Conservation (phyloP, 2,888 invertebrate species). For the Cordylochernes scorpioides region DNA sequence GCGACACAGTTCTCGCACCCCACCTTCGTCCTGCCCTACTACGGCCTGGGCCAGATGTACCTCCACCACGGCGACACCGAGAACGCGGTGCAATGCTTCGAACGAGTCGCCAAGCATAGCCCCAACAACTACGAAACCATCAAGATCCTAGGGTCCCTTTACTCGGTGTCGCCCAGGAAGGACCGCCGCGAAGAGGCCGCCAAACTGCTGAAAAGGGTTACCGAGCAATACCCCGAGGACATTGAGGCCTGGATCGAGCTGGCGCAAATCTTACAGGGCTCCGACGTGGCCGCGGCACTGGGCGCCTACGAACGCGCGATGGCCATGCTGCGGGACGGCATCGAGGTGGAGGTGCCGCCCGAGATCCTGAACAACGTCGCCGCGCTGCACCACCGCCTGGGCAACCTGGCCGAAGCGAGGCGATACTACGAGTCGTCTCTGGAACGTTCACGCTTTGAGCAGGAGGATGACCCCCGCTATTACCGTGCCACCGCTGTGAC, state of each 20-base stretch:
- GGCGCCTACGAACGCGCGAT: slow-evolving; percentile 79
- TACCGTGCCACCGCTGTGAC: slow-evolving; percentile 87
- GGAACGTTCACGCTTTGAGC: slow-evolving; percentile 51
- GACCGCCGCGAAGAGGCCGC: slow-evolving; percentile 41
- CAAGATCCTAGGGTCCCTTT: slow-evolving; percentile 91
- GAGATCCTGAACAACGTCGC: slow-evolving; percentile 95
- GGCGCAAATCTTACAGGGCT: slow-evolving; percentile 86
- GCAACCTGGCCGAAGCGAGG: slow-evolving; percentile 57
- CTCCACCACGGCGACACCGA: slow-evolving; percentile 84
- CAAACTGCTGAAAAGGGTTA: slow-evolving; percentile 65
- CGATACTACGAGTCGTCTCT: slow-evolving; percentile 49
- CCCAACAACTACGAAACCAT: slow-evolving; percentile 97
- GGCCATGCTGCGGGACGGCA: slow-evolving; percentile 64
- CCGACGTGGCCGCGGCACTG: slow-evolving; percentile 58
- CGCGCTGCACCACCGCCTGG: slow-evolving; percentile 54
- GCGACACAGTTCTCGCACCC: slow-evolving; percentile 90
- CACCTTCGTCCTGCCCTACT: slow-evolving; percentile 84
- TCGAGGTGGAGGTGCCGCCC: slow-evolving; percentile 75
- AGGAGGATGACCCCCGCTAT: slow-evolving; percentile 61
- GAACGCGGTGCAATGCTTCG: slow-evolving; percentile 79
- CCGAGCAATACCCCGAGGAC: slow-evolving; percentile 89
- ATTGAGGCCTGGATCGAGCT: slow-evolving; percentile 98
- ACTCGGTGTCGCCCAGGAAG: slow-evolving; percentile 60
- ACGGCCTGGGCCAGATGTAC: slow-evolving; percentile 97
- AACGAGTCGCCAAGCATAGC: slow-evolving; percentile 85